phyloP scores from a whole-genome alignment of 1,140 invertebrate genomes.

The Holcopasites calliopsidis region DNA sequence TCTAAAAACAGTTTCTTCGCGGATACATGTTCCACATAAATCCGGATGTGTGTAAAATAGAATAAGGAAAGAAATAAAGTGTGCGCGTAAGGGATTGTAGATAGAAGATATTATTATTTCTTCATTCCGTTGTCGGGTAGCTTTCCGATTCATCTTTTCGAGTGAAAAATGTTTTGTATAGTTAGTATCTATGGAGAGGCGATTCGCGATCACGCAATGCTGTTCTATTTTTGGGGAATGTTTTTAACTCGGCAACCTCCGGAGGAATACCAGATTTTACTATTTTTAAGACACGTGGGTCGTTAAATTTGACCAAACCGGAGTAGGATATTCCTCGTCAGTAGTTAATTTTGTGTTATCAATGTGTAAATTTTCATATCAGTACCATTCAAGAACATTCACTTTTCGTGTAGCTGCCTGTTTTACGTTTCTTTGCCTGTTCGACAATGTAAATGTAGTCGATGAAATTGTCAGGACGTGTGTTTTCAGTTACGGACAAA shows the following conservation, averaged over 20 bases:
- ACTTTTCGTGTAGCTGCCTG: too few species aligned
- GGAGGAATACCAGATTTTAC: slow-evolving; percentile 26
- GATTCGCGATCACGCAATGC: not conserved
- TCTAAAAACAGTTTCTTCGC: too few species aligned
- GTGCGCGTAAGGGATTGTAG: not conserved
- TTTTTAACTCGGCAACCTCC: slow-evolving; percentile 34
- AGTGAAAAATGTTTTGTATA: not conserved
- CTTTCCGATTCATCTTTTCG: not conserved
- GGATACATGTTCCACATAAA: too few species aligned
- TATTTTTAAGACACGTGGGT: slow-evolving; percentile 25
- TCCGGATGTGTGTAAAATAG: not conserved
- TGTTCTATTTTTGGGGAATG: slow-evolving; percentile 39
- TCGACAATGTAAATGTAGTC: not conserved
- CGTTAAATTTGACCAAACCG: slow-evolving; percentile 10
- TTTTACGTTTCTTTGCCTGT: too few species aligned
- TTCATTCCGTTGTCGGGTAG: not conserved
- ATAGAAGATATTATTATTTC: not conserved
- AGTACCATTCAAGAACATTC: too few species aligned
- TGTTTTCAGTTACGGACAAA: not conserved
- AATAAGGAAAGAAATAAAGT: not conserved
- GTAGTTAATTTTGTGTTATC: not conserved
- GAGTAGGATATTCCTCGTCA: not conserved
- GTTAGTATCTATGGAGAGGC: not conserved
- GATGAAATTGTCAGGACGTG: not conserved
- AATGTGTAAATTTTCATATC: too few species aligned